Base-by-base conservation (phyloP, 2,113 vertebrate species). In the Zosterops pallidus region DNA sequence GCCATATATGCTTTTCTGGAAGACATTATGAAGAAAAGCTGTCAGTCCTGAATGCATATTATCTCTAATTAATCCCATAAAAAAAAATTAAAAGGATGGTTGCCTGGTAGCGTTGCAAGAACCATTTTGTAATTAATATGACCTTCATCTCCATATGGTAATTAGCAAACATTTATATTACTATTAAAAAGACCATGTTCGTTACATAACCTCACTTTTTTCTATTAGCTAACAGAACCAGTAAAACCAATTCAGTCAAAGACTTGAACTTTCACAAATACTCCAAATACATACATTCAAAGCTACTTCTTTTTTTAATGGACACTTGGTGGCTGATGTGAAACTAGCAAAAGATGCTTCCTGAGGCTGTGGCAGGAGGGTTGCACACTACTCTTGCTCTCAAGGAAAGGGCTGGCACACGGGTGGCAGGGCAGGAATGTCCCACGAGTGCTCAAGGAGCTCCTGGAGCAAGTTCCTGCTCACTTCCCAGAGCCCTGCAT, bases 141-240 rank as follows among this genome's bases (percentile, higher is more conserved):
- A 97, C 92, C 92, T 95, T 97, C 92, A 90, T 95, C 89, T 95
- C 86, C 90, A 95, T 90, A 90, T 93, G 95, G 94, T 96, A 96
- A 97, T 97, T 96, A 96, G 95, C 93, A 94, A 95, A 93, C 89
- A 94, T 96, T 95, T 96, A 95, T 93, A 95, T 90, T 95, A 67
- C 87, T 75, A 94, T 94, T 94, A 56, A 90, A 95, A 96, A 92
- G 70, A 75, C 89, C 42, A 5, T 3, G 60, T 49, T 95, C 70
- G 64, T 94, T 95, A 82, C 28, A 59, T 65, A 92, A 88, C 35
- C 41, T 67, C 59, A 42, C 78, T 85, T 90, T 75, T 64, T 71
- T 42, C 80, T 88, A 47, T 84, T 62, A 86, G 83, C 86, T 68
- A 90, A 81, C 17, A 94, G 57, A 93, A 83, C 22, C 56, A 78